A percentile compares a stretch with the other conserved stretches of the same genome.
phyloP scores from a whole-genome alignment of 2,888 invertebrate genomes.

The Drosophila neutralis region DNA sequence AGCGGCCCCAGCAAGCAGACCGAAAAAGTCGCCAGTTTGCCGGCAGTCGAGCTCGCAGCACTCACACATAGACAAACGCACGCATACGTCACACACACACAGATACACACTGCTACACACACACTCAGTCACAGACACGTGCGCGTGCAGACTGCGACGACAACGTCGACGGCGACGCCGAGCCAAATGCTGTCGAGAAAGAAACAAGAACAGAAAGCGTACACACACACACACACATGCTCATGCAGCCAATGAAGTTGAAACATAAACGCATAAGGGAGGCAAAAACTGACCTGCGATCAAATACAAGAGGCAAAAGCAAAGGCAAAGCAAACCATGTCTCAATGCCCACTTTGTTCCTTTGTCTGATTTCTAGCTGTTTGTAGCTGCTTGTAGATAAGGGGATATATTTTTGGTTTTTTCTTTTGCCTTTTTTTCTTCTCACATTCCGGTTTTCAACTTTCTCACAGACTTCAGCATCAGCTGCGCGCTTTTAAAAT shows the following conservation, averaged over 20 bases:
- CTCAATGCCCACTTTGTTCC: slow-evolving; percentile 26
- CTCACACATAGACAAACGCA: slow-evolving; percentile 31
- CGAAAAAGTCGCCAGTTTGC: slow-evolving; percentile 24
- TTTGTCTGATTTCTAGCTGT: slow-evolving; percentile 15
- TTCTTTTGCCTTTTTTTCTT: neutral
- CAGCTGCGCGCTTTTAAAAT: slow-evolving; percentile 28
- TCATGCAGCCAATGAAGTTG: slow-evolving; percentile 19
- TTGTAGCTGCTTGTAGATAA: slow-evolving; percentile 28
- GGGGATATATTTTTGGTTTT: slow-evolving; percentile 34
- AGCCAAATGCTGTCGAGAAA: slow-evolving; percentile 34
- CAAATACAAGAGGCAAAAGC: slow-evolving; percentile 38
- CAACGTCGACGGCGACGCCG: slow-evolving; percentile 15
- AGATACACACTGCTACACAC: slow-evolving; percentile 23
- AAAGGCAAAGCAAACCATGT: slow-evolving; percentile 12
- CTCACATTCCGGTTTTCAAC: slow-evolving; percentile 38
- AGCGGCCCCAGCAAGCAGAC: slow-evolving; percentile 50
- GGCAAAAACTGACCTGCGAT: slow-evolving; percentile 75
- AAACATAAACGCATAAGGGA: slow-evolving; percentile 43
- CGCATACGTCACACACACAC: slow-evolving; percentile 13
- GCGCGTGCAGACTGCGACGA: slow-evolving; percentile 44
- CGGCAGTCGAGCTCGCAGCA: slow-evolving; percentile 43
- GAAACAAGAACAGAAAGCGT: slow-evolving; percentile 33
- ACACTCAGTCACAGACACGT: slow-evolving; percentile 36
- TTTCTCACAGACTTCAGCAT: slow-evolving; percentile 36
- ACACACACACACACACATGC: slow-evolving; percentile 8